A percentile compares a stretch with the other conserved stretches of the same genome.
phyloP scores from a whole-genome alignment of 2,888 invertebrate genomes.

The Pyrgus malvae region DNA sequence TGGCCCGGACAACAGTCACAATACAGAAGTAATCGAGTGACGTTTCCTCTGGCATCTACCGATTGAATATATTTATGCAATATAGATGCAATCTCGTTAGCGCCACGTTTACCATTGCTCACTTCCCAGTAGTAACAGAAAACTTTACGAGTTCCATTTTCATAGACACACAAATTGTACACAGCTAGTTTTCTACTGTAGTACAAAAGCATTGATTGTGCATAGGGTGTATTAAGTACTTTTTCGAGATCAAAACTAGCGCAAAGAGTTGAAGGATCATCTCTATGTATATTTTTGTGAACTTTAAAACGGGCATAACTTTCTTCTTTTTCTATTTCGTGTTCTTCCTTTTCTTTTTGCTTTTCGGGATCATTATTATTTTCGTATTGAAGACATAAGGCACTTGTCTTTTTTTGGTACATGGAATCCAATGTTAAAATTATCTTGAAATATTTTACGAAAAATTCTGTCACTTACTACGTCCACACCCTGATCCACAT shows the following conservation, averaged over 20 bases:
- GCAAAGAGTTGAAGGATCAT: too few species aligned
- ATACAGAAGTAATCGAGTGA: conserved; percentile 11
- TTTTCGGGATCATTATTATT: too few species aligned
- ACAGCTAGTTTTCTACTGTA: conserved; percentile 25
- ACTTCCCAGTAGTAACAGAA: too few species aligned
- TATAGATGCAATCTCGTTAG: too few species aligned
- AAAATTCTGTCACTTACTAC: conserved; percentile 31
- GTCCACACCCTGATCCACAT: conserved; percentile 26
- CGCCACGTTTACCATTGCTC: too few species aligned
- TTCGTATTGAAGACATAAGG: conserved; percentile 25
- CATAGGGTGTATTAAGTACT: conserved; percentile 22
- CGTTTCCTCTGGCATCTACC: too few species aligned
- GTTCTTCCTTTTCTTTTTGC: background rate
- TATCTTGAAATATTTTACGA: conserved; percentile 31
- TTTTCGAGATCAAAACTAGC: conserved; percentile 1
- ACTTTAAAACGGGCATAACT: too few species aligned
- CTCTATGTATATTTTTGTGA: too few species aligned
- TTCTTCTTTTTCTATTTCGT: background rate
- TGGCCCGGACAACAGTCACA: conserved; percentile 23
- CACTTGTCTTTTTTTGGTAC: conserved; percentile 37
- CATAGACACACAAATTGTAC: too few species aligned
- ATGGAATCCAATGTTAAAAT: conserved; percentile 37
- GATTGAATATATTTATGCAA: too few species aligned
- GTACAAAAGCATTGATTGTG: conserved; percentile 22
- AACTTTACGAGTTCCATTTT: too few species aligned